Base-by-base conservation (phyloP, 2,888 invertebrate genomes). In the Gastracanthus pulcherrimus region DNA sequence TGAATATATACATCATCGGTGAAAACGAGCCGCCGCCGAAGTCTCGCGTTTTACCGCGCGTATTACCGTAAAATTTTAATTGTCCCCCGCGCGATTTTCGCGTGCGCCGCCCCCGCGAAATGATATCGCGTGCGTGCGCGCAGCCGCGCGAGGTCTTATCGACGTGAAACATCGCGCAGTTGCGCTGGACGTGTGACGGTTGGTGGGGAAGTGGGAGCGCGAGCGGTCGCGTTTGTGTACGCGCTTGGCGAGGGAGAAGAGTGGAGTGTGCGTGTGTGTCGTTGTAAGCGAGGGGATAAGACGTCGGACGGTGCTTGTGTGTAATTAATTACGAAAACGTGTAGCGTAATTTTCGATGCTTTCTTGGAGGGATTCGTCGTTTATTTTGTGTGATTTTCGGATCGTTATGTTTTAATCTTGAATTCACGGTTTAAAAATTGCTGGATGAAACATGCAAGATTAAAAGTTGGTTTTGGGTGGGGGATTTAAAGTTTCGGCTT, bases 1-100 rank as follows among this genome's bases (percentile, higher is more conserved):
- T n/a, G n/a, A n/a, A n/a, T n/a, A n/a, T n/a, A 38, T 7, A 41
- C 19, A 9, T 2, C 26, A 67, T 16, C 13, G 26, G 34, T 6
- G 34, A 71, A 38, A 38, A 58, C 38, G 23, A 71, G 36, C 38
- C n/a, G 45, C 2, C n/a, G 29, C 48, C 45, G 2, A 4, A 13
- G 13, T 38, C 6, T 70, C n/a, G 76, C 60, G 62, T 70, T 77
- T 48, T 60, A 60, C 36, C 76, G 31, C n/a, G n/a, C n/a, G n/a
- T n/a, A n/a, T n/a, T 77, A 70, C 62, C 76, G 76, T 77, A 77
- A 77, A 70, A 77, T 70, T 77, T 77, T 77, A 69, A 77, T 70
- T 69, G 60, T 36, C n/a, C 60, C 36, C 23, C 36, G 13, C 31
- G n/a, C 26, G 48, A 76, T 34, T 67, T 45, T 76, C 58, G 67